Conservation (phyloP, 2,113 vertebrate genomes). For the Mustela nigripes region DNA sequence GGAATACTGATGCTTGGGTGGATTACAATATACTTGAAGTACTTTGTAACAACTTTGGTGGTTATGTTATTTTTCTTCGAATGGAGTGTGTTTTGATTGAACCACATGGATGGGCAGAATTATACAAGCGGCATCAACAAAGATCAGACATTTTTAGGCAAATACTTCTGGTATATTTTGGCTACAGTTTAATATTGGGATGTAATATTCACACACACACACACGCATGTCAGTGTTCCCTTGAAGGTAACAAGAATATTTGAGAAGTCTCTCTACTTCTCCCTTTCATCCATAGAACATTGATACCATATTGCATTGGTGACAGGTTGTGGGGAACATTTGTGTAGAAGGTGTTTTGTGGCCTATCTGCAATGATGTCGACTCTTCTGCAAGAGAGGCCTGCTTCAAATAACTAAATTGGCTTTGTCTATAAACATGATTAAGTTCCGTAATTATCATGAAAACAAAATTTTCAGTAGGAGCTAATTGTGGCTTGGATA, state of each 20-base stretch:
- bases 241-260: background rate
- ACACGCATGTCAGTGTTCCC: background rate
- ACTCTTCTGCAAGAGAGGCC: background rate
- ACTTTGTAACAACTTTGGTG: background rate
- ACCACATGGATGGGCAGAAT: too few relatives aligned
- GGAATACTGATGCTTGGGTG: background rate
- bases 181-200: background rate
- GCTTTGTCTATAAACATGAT: conserved; percentile 79
- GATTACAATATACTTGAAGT: background rate
- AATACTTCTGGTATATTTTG: background rate
- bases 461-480: conserved; percentile 81
- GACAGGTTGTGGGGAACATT: background rate
- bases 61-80: background rate
- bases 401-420: conserved; percentile 60
- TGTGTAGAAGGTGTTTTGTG: conserved; percentile 40
- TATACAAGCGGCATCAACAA: background rate
- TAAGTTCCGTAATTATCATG: conserved; percentile 80
- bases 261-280: background rate
- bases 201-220: background rate
- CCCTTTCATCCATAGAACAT: background rate
- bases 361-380: background rate
- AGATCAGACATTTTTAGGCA: background rate
- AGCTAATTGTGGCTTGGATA: conserved; percentile 78
- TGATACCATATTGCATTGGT: background rate
- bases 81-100: background rate